Percentiles rank a stretch among this genome's conserved stretches.
These are phyloP conservation scores for Macrosteles quadrilineatus DNA, from an alignment of 1,140 invertebrate species.

Conservation along the genomic window DNA sequence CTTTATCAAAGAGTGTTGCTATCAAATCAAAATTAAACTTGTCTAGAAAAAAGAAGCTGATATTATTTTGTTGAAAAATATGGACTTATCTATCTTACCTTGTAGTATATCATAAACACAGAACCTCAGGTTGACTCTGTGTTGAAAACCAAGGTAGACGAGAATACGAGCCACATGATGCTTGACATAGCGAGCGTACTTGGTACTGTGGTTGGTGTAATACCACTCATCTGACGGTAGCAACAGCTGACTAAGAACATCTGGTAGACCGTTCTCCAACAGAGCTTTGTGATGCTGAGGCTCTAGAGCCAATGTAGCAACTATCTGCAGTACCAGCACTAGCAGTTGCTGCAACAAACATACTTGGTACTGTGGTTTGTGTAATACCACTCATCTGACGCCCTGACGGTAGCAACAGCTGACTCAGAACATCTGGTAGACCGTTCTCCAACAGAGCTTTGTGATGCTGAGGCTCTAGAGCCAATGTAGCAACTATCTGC, in stretches of 20 bases:
- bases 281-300: slow-evolving; percentile 58
- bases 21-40: too few species aligned
- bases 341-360: slow-evolving; percentile 61
- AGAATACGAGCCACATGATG: slow-evolving; percentile 69
- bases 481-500: slow-evolving; percentile 65
- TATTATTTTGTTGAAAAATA: too few species aligned
- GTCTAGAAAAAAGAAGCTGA: too few species aligned
- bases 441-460: slow-evolving; percentile 59
- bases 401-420: slow-evolving; percentile 68
- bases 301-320: slow-evolving; percentile 64
- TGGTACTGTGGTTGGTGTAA: slow-evolving; percentile 73
- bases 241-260: slow-evolving; percentile 66
- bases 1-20: too few species aligned
- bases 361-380: slow-evolving; percentile 70
- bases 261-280: slow-evolving; percentile 62
- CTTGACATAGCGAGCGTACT: slow-evolving; percentile 70
- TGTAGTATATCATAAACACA: slow-evolving; percentile 53
- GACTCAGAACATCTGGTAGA: slow-evolving; percentile 65
- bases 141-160: slow-evolving; percentile 57
- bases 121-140: slow-evolving; percentile 52
- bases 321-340: slow-evolving; percentile 66
- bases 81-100: too few species aligned
- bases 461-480: slow-evolving; percentile 61
- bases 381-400: slow-evolving; percentile 77
- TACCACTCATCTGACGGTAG: slow-evolving; percentile 75